A percentile compares a stretch with the other conserved stretches of the same genome.
These are phyloP conservation scores for Chaetophractus vellerosus DNA, from an alignment of 2,797 vertebrate genomes.

Conservation along the genomic window DNA sequence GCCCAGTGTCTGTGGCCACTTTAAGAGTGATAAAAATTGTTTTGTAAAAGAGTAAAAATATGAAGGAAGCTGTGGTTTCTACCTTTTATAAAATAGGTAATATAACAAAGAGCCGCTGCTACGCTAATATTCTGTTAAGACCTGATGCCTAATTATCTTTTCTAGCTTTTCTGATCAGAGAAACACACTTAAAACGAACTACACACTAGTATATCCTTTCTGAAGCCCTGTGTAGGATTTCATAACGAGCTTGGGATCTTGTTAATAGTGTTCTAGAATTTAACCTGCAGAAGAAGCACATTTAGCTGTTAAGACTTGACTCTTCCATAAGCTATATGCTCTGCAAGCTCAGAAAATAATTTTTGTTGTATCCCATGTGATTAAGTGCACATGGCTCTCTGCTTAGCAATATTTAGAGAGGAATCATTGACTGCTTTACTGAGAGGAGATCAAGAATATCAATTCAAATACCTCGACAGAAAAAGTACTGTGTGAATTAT, in stretches of 20 bases:
- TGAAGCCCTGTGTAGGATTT: background rate
- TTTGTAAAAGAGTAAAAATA: background rate
- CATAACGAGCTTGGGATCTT: background rate
- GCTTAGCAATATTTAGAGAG: background rate
- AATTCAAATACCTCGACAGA: background rate
- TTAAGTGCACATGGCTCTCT: background rate
- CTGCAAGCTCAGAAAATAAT: background rate
- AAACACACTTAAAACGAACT: background rate
- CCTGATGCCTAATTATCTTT: background rate
- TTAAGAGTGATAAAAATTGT: background rate
- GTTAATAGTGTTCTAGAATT: background rate
- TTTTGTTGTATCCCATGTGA: background rate
- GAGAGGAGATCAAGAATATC: background rate
- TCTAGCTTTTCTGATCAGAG: background rate
- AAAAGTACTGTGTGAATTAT: background rate
- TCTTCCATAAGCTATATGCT: background rate
- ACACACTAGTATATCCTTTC: background rate
- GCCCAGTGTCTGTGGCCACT: background rate
- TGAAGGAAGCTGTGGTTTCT: background rate
- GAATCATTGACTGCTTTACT: background rate
- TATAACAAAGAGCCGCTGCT: background rate
- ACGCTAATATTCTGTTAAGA: background rate
- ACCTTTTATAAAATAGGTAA: background rate
- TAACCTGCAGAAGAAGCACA: background rate
- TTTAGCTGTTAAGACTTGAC: background rate